Evolutionary conservation across 2,888 invertebrate species (phyloP).

Genomic region (Litoditis marina): DNA sequence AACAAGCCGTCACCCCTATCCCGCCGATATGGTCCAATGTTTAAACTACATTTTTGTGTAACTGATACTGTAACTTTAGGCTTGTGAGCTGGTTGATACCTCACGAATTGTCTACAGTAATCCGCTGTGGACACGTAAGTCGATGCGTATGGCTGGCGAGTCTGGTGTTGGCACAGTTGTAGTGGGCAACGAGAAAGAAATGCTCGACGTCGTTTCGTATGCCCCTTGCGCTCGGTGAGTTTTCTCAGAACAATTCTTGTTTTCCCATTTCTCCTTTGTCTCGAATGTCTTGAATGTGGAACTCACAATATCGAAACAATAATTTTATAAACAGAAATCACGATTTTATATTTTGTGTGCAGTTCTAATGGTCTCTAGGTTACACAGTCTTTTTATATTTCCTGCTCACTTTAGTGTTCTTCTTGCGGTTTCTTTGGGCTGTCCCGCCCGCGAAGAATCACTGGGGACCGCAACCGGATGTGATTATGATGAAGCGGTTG

Average conservation of each 20-base stretch:
- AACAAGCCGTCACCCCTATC: too few relatives aligned
- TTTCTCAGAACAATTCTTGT: too few relatives aligned
- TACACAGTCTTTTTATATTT: too few relatives aligned
- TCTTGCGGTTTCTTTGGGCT: conserved; percentile 19
- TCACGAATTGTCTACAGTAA: conserved; percentile 23
- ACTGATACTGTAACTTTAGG: too few relatives aligned
- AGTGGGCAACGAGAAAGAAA: conserved; percentile 52
- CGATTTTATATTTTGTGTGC: too few relatives aligned
- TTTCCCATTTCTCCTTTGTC: conserved; percentile 19
- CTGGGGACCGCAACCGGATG: conserved; percentile 51
- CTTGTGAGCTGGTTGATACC: conserved; percentile 17
- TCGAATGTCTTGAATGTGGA: neutral
- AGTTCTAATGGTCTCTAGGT: too few relatives aligned
- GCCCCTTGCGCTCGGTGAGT: conserved; percentile 27
- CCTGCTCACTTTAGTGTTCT: conserved; percentile 22
- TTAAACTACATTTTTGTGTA: too few relatives aligned
- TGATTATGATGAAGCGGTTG: conserved; percentile 48
- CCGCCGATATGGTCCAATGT: too few relatives aligned
- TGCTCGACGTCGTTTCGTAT: conserved; percentile 36
- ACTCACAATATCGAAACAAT: conserved; percentile 4
- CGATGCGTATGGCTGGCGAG: conserved; percentile 21
- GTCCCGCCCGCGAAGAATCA: conserved; percentile 7
- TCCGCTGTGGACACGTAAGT: conserved; percentile 28
- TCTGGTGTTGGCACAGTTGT: conserved; percentile 42
- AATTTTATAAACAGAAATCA: neutral